Evolutionary conservation across 2,113 vertebrate genomes (phyloP), one percentile per base, ranked within the genome.

Genomic region (Lipophrys pholis): DNA sequence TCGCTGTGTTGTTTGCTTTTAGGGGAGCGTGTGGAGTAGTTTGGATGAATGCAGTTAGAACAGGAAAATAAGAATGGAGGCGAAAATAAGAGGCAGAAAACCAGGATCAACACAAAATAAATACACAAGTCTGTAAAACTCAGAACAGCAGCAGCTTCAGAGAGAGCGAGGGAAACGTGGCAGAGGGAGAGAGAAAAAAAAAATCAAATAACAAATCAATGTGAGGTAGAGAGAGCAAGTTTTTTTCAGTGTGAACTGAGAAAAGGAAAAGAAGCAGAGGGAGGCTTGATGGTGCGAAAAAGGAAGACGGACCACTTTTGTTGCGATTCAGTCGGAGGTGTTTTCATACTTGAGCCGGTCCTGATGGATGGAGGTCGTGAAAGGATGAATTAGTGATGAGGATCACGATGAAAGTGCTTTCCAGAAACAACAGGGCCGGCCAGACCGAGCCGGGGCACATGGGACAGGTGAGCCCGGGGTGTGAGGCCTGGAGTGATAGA

Each of bases 371-470:
- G 85, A 91, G 85, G 82, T 83, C 78, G 71, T 88, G 85, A 83
- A 86, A 11, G 43, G 71, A 90, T 93, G 84, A 93, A 93, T 93
- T 90, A 94, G 89, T 88, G 85, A 94, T 94, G 90, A 93, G 89
- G 81, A 91, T 76, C 73, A 60, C 78, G 90, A 93, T 87, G 86
- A 91, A 92, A 92, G 87, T 75, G 79, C 78, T 87, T 85, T 86
- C 59, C 73, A 80, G 76, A 72, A 92, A 87, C 88, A 86, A 82
- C 80, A 80, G 83, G 57, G 54, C 40, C 14, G 11, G 53, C 45
- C 85, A 81, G 60, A 74, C 79, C 70, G 74, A 76, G 67, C 60
- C 36, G 35, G 62, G 82, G 60, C 83, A 85, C 71, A 59, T 30
- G 73, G 74, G 79, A 87, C 15, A 59, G 79, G 79, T 66, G 39